phyloP scores from a whole-genome alignment of 2,797 vertebrate genomes.

The Enteromius trimaculatus region DNA sequence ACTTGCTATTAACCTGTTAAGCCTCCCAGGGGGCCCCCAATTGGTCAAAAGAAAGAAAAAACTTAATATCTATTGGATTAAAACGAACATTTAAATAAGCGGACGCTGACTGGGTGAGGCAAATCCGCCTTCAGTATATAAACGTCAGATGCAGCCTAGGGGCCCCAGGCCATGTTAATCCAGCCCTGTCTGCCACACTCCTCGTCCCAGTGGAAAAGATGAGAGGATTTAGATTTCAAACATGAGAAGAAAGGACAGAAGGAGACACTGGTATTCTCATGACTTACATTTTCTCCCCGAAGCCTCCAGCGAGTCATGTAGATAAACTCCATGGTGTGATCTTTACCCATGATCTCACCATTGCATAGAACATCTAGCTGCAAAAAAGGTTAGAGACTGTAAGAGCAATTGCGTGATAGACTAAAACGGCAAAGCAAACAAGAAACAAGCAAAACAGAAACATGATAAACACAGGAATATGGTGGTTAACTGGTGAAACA shows the following conservation, averaged over 20 bases:
- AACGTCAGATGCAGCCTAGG: too few species aligned
- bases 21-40: too few species aligned
- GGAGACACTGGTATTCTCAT: slow-evolving; percentile 12
- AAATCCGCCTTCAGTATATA: too few species aligned
- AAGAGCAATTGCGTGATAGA: background rate
- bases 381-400: background rate
- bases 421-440: background rate
- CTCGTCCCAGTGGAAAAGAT: slow-evolving; percentile 5
- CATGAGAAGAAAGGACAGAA: slow-evolving; percentile 16
- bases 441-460: background rate
- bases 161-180: too few species aligned
- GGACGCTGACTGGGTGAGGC: too few species aligned
- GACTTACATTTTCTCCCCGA: slow-evolving; percentile 93
- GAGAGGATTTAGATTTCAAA: slow-evolving; percentile 33
- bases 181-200: slow-evolving; percentile 59
- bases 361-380: slow-evolving; percentile 99
- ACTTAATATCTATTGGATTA: too few species aligned
- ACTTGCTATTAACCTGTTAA: slow-evolving; percentile 13
- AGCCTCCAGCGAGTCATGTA: slow-evolving; percentile 99
- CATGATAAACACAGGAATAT: background rate
- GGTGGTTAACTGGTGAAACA: background rate
- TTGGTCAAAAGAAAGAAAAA: too few species aligned
- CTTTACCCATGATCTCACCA: slow-evolving; percentile 98
- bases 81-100: too few species aligned
- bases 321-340: slow-evolving; percentile 99